Percentiles rank a stretch among this genome's conserved stretches.
These are phyloP conservation scores for Lanius ludovicianus DNA, from an alignment of 2,113 vertebrate genomes.

Conservation along the genomic window DNA sequence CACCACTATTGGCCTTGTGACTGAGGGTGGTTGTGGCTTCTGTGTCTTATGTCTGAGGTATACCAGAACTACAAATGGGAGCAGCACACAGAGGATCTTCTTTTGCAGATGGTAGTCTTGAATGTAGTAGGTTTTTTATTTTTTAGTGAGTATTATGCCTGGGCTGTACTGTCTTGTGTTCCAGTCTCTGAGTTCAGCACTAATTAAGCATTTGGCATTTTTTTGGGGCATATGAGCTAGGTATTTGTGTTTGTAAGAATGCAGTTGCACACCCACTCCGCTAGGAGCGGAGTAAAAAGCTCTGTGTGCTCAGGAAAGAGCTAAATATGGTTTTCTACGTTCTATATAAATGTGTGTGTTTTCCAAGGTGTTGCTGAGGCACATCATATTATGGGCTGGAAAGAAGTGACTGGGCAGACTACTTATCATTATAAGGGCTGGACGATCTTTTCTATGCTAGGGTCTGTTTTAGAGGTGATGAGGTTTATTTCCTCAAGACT, in stretches of 20 bases:
- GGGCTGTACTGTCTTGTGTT: background rate
- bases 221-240: rapidly evolving
- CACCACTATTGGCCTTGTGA: background rate
- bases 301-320: background rate
- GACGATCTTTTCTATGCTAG: background rate
- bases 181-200: background rate
- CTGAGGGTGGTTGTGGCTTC: background rate
- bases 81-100: background rate
- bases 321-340: background rate
- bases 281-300: background rate
- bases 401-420: background rate
- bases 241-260: background rate
- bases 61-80: background rate
- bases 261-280: background rate
- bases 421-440: background rate
- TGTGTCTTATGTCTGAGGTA: background rate
- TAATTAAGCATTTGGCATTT: background rate
- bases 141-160: background rate
- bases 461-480: background rate
- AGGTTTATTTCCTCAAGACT: background rate
- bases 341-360: background rate
- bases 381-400: background rate
- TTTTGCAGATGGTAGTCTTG: background rate
- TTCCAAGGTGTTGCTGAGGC: background rate
- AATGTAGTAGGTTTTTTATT: too few relatives aligned